Base-by-base conservation (phyloP, 2,888 invertebrate species). In the Odontocolon sp. region DNA sequence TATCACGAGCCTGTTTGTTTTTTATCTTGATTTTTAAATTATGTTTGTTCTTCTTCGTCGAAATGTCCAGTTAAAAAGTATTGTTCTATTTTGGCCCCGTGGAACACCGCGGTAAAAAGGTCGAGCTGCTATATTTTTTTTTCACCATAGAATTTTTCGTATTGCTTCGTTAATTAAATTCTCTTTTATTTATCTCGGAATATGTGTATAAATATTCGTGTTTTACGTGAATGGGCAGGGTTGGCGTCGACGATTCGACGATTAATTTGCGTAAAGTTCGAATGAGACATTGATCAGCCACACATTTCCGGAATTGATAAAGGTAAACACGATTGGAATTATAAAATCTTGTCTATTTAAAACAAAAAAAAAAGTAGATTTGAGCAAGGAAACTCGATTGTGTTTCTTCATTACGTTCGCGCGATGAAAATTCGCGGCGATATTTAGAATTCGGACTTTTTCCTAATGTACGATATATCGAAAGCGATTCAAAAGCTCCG, bases 21-120 rank as follows among this genome's bases (percentile, higher is more conserved):
- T 23, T 36, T 50, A 50, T 33, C 50, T 40, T 57, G 6, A 6
- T 40, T 63, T 31, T 31, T n/a, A 11, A 28, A 50, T 57, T 57
- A 11, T 42, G 11, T 26, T n/a, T 59, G 9, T 52, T 67, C 6
- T 57, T 14, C 52, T 9, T 42, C n/a, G 18, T 59, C 4, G n/a
- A 56, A 67, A 47, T 38, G 8, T 47, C 63, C 21, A 26, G 52
- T 52, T 67, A 52, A 72, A 74, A 72, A 71, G 47, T 72, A 61
- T 54, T 42, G 47, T 69, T 63, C 61, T 67, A 54, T 72, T 69
- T 79, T 79, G 77, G 80, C 79, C 78, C 72, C 79, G 78, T 71
- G 77, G 40, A 80, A 69, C 70, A 59, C 31, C 61, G 63, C 61
- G 54, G 45, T 57, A 26, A 18, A 61, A 38, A 63, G 26, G 21